Conservation (phyloP, 2,888 invertebrate species). For the Monochamus alternatus region DNA sequence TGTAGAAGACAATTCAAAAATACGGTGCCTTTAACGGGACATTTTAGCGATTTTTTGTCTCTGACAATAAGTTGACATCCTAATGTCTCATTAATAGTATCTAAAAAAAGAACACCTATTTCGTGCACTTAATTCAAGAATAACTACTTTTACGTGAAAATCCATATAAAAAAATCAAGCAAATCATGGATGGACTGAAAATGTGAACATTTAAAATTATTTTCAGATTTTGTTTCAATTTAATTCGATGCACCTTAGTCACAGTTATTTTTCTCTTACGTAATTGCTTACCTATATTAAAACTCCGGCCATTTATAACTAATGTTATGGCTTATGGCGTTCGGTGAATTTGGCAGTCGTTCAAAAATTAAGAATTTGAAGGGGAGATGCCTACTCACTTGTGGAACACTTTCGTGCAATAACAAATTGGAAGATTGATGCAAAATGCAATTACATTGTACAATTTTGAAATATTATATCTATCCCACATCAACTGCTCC, state of each 20-base stretch:
- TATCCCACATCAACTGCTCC: not conserved
- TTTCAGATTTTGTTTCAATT: too few species aligned
- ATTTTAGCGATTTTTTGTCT: too few species aligned
- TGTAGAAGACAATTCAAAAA: too few species aligned
- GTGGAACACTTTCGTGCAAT: not conserved
- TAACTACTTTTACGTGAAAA: too few species aligned
- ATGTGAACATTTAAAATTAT: too few species aligned
- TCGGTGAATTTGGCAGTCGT: slow-evolving; percentile 1
- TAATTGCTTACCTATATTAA: slow-evolving; percentile 10
- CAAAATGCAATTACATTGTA: not conserved
- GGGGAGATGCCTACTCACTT: slow-evolving; percentile 11
- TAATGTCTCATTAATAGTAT: too few species aligned
- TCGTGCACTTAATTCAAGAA: too few species aligned
- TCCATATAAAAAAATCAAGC: too few species aligned
- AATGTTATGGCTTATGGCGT: slow-evolving; percentile 7
- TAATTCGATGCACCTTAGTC: not conserved
- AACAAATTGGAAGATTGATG: not conserved
- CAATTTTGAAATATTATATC: not conserved
- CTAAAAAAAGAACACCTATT: too few species aligned
- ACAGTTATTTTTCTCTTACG: not conserved
- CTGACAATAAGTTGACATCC: too few species aligned
- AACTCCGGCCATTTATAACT: slow-evolving; percentile 4
- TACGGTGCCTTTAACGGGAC: too few species aligned
- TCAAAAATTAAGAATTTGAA: slow-evolving; percentile 20
- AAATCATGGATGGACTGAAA: too few species aligned